Base-by-base conservation (phyloP, 2,888 invertebrate species). In the Sarcophaga carnaria region DNA sequence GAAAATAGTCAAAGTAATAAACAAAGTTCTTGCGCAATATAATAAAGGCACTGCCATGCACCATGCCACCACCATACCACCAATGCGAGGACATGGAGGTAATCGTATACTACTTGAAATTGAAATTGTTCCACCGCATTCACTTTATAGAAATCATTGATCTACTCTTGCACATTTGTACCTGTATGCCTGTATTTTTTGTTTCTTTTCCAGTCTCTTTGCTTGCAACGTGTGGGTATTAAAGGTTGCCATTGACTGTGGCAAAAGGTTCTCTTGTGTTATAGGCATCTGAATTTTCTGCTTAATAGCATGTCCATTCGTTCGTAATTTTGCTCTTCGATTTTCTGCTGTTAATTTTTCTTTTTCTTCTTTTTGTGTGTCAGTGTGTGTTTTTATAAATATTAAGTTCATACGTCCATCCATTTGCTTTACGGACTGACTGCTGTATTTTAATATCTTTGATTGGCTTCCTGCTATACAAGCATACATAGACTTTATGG, bases 1-100 rank as follows among this genome's bases (percentile, higher is more conserved):
- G 86, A 87, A 71, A 87, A 80, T 70, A 81, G 80, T 81, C 70
- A 54, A 37, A 75, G 77, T 78, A 83, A 83, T 83, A 83, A 86
- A 86, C 80, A 86, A 83, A 80, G 77, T 77, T 81, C n/a, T 76
- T 71, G 80, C 66, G 14, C 66, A 37, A 37, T 37, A 37, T 37
- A 37, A 37, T 37, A 10, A 37, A 37, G 37, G 37, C 37, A 37
- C 10, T 71, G 45, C 22, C 66, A 66, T 27, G 67, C 25, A 83
- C 27, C 11, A 67, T 37, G 8, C 37, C 37, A 69, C 45, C 25
- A 69, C 4, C 71, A 78, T 60, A 70, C 70, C 45, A 80, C 70
- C 25, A 80, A 75, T 80, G 80, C 75, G 80, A 84, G 84, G 80
- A 80, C 80, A 84, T 84, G 80, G 2, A 17, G 17, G 80, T 84